Evolutionary conservation across 2,113 vertebrate genomes (phyloP).

Genomic region (Aptenodytes forsteri): DNA sequence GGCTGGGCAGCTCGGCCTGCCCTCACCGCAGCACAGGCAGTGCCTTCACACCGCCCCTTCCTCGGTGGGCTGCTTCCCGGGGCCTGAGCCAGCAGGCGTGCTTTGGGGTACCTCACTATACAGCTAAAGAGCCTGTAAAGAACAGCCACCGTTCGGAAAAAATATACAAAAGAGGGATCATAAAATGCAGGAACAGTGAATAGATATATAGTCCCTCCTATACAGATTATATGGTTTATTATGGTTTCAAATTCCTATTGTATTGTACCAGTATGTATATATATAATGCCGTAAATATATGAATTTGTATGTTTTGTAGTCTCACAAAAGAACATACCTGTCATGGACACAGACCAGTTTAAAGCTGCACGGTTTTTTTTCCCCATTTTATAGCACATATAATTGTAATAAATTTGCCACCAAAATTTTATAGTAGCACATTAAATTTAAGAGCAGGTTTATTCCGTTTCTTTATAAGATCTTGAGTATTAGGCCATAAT

Average conservation of each 20-base stretch:
- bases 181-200: not conserved
- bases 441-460: not conserved
- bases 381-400: not conserved
- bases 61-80: rapidly evolving
- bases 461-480: not conserved
- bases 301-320: not conserved
- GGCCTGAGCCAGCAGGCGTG: rapidly evolving
- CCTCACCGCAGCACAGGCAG: not conserved
- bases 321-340: not conserved
- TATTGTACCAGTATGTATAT: not conserved
- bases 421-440: not conserved
- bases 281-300: not conserved
- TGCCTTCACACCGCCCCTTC: not conserved
- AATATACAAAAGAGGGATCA: not conserved
- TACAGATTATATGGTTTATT: not conserved
- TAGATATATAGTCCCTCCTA: not conserved
- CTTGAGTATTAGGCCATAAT: not conserved
- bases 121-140: not conserved
- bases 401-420: not conserved
- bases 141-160: not conserved
- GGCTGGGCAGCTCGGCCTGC: not conserved
- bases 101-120: rapidly evolving
- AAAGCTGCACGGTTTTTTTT: not conserved
- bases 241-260: not conserved
- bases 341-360: not conserved